Evolutionary conservation across 1,140 invertebrate species (phyloP), one percentile per base, ranked within the genome.

Genomic region (Zaprionus nigranus): DNA sequence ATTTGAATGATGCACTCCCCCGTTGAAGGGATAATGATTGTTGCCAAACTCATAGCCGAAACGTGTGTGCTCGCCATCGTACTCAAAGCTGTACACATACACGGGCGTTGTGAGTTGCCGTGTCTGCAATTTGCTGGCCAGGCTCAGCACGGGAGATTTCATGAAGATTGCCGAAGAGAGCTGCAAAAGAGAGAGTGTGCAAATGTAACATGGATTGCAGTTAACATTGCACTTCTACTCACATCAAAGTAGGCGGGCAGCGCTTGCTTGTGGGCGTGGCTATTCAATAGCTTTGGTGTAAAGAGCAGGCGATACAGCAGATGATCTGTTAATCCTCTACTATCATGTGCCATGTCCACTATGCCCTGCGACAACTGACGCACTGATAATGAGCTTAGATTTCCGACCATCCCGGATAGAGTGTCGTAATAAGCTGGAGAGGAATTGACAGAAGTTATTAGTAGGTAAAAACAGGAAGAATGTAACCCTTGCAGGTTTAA

Each of bases 1-100:
- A 58, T 93, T 82, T 0, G 93, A 93, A 76, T 93, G 93, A 71
- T 93, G 92, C 5, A 92, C 88, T 15, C 93, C 93, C 5, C 93
- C 93, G 59, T 93, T 83, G 11, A 93, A 93, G 2, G 92, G 93
- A 81, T 93, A 93, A 43, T 93, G 92, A 0, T 65, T 61, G 20
- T 90, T 93, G 43, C 81, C 83, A 3, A 84, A 66, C 40, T 92
- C 93, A 75, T 92, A 93, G 15, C 93, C 93, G 71, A 93, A 93
- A 0, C 91, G 83, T 1, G 91, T 92, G n/a, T 83, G 38, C 12
- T 80, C 22, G 0, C 92, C 92, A 24, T 85, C 90, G 59, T 93
- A 92, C 66, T 92, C 91, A 17, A 93, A 93, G 54, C 78, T 90
- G 38, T 93, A 93, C 2, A 92, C 66, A 64, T 90, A 93, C 6